Evolutionary conservation across 2,797 vertebrate genomes (phyloP), one percentile per base, ranked within the genome.

Genomic region (Microctenopoma steveboyesi): DNA sequence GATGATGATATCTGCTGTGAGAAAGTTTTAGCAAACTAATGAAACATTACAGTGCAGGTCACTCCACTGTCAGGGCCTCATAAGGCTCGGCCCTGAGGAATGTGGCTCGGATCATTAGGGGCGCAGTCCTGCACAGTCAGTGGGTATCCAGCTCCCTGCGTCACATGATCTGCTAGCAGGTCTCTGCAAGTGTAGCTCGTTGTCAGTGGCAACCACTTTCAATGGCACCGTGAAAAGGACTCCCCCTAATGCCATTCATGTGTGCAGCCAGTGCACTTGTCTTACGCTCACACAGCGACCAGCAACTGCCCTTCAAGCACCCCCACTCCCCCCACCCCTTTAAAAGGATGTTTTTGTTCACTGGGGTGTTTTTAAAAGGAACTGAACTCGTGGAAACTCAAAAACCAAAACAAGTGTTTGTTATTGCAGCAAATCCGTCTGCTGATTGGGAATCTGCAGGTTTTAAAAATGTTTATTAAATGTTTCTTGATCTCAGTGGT

Each of bases 81-180:
- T 16, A 54, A 69, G 64, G 69, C 72, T 79, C 78, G 61, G 64
- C 58, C 54, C 76, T 63, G 61, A 87, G 84, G 90, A 93, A 93
- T 93, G 88, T 68, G 78, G 76, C 64, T 80, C 70, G 63, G 76
- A 88, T 89, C 86, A 90, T 90, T 88, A 88, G 86, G 82, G 85
- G 74, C 42, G 37, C 63, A 28, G 76, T 84, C 64, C 86, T 69
- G 73, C 63, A 13, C 72, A 77, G 72, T 79, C 82, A 86, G 81
- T 70, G 59, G 85, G 79, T 77, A 70, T 75, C 79, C 69, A 82
- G 82, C 86, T 75, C 72, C 70, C 50, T 4, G 55, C 72, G 74
- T 90, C 91, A 91, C 89, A 89, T 92, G 91, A 79, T 80, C 46
- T 7, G 71, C 79, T 78, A 39, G 81, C 67, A 27, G 52, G 71